Evolutionary conservation across 2,113 vertebrate species (phyloP).

Genomic region (Thamnaconus septentrionalis): DNA sequence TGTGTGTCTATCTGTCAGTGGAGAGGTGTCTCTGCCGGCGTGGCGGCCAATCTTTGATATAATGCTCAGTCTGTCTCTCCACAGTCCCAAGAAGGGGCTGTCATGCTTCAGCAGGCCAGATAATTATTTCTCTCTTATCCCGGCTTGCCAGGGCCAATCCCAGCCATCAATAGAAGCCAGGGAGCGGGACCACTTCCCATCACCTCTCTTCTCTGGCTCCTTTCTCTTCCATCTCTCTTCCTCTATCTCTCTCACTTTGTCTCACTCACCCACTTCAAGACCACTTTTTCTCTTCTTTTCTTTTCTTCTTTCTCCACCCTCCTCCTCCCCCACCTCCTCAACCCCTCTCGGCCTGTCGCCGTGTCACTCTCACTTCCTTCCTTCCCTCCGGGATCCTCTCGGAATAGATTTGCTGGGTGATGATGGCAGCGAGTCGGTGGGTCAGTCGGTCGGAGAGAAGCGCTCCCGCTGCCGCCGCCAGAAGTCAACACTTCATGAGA

Average conservation of each 20-base stretch:
- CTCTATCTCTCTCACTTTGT: slow-evolving; percentile 66
- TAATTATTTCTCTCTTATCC: slow-evolving; percentile 86
- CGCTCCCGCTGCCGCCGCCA: slow-evolving; percentile 29
- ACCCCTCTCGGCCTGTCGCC: slow-evolving; percentile 32
- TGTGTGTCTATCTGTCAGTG: too few relatives aligned
- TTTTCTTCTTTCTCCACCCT: slow-evolving; percentile 45
- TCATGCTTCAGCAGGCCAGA: slow-evolving; percentile 82
- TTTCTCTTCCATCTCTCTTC: slow-evolving; percentile 61
- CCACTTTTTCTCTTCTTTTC: slow-evolving; percentile 40
- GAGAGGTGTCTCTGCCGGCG: slow-evolving; percentile 61
- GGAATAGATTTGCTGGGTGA: slow-evolving; percentile 48
- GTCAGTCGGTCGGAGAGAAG: slow-evolving; percentile 20
- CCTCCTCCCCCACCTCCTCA: slow-evolving; percentile 44
- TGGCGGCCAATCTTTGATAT: slow-evolving; percentile 74
- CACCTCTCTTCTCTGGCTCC: slow-evolving; percentile 49
- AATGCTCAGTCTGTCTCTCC: slow-evolving; percentile 73
- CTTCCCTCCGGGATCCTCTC: slow-evolving; percentile 15
- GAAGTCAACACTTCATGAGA: slow-evolving; percentile 21
- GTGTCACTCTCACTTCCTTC: slow-evolving; percentile 47
- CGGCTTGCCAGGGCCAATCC: slow-evolving; percentile 77
- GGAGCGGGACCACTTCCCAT: slow-evolving; percentile 55
- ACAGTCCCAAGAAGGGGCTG: slow-evolving; percentile 72
- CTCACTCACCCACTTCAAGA: slow-evolving; percentile 59
- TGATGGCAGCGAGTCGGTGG: slow-evolving; percentile 16
- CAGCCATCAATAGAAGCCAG: slow-evolving; percentile 73